Conservation (phyloP, 23 tunicate genomes). For the Trididemnum miniatum region DNA sequence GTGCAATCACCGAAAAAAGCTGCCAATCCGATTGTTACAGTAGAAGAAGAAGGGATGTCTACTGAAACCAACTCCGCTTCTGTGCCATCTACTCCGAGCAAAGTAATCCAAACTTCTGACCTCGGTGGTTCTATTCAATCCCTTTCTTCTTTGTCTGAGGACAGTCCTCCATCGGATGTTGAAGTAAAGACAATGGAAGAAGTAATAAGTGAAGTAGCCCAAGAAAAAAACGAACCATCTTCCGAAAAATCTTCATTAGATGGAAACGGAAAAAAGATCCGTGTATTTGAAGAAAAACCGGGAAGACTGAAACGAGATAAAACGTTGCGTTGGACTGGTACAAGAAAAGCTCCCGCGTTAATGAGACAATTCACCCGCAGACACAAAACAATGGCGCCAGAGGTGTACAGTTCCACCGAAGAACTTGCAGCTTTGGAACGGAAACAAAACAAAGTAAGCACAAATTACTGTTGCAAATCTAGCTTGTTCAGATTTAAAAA, state of each 20-base stretch:
- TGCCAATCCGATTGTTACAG: not conserved
- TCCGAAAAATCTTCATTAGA: not conserved
- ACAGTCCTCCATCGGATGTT: slow-evolving; percentile 3
- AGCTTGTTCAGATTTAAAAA: no score
- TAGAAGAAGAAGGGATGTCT: not conserved
- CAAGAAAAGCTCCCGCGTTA: slow-evolving; percentile 73
- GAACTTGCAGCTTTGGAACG: not conserved
- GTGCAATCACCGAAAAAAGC: not conserved
- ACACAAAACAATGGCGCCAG: slow-evolving; percentile 13
- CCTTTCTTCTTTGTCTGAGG: slow-evolving; percentile 37
- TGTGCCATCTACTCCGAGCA: not conserved
- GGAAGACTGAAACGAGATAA: slow-evolving; percentile 58
- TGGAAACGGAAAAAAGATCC: not conserved
- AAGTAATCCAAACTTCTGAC: not conserved
- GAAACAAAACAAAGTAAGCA: not conserved
- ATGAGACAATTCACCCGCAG: slow-evolving; percentile 79
- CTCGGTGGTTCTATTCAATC: slow-evolving; percentile 31
- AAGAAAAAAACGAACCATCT: not conserved
- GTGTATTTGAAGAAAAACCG: not conserved
- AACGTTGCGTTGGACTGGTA: slow-evolving; percentile 88
- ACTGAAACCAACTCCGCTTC: not conserved
- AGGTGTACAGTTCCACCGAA: slow-evolving; percentile 5
- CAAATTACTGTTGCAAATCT: no score
- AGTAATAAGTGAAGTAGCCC: slow-evolving; percentile 43
- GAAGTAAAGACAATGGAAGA: slow-evolving; percentile 54